These are phyloP conservation scores for Allobates femoralis DNA, from an alignment of 2,797 vertebrate genomes.

Conservation along the genomic window DNA sequence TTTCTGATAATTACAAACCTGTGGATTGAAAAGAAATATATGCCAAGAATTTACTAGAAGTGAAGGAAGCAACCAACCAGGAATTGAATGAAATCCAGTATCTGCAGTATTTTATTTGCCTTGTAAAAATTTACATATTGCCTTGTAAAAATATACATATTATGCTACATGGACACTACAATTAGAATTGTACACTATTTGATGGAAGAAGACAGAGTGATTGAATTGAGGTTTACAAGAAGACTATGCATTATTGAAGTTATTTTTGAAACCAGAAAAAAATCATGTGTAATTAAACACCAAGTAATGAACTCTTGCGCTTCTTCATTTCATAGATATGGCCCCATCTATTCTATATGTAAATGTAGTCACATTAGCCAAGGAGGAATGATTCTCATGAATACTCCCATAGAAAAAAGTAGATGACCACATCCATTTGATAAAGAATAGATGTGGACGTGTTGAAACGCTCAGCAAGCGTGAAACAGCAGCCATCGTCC, in stretches of 20 bases:
- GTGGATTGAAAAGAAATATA: constrained; percentile 6
- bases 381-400: no score
- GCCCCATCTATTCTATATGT: no score
- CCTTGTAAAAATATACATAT: constrained; percentile 5
- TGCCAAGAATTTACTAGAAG: constrained; percentile 43
- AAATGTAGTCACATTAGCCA: no score
- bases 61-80: constrained; percentile 12
- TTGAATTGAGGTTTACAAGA: neutral
- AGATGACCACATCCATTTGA: no score
- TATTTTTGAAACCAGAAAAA: no score
- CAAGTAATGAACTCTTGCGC: no score
- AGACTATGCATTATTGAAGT: neutral
- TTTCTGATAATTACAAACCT: constrained; percentile 41
- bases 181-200: neutral
- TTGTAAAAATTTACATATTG: constrained; percentile 7
- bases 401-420: no score
- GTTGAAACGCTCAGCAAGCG: no score
- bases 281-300: no score
- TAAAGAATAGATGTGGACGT: no score
- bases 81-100: constrained; percentile 10
- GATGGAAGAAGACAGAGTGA: neutral
- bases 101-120: neutral
- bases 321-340: no score
- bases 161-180: neutral
- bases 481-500: no score